phyloP scores from a whole-genome alignment of 2,797 vertebrate species.

The Coccyzus lansbergi region DNA sequence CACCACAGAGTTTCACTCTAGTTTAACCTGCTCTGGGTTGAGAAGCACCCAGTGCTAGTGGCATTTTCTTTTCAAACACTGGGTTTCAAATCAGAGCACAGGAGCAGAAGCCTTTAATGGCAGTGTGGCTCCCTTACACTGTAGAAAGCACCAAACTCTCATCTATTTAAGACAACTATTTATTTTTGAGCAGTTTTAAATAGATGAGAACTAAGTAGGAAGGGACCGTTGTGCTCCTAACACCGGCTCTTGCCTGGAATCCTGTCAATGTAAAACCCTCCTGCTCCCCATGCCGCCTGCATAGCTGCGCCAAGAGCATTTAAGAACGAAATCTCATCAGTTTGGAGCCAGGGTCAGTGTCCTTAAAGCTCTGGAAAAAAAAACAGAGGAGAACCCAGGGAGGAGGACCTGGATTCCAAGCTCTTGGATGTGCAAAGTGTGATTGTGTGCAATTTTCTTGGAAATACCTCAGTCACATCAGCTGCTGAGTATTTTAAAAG shows the following conservation, averaged over 20 bases:
- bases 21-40: not conserved
- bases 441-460: constrained; percentile 15
- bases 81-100: not conserved
- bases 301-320: not conserved
- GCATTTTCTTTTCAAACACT: not conserved
- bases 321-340: constrained; percentile 24
- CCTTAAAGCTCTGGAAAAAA: constrained; percentile 48
- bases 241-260: constrained; percentile 2
- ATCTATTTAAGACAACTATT: constrained; percentile 65
- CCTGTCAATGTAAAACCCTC: constrained; percentile 18
- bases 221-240: not conserved
- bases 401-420: constrained; percentile 23
- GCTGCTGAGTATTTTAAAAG: constrained; percentile 37
- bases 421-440: not conserved
- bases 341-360: constrained; percentile 36
- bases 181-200: constrained; percentile 68
- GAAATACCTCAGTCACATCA: not conserved
- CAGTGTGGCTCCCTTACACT: not conserved
- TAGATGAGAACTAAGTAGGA: constrained; percentile 46
- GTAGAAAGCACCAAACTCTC: constrained; percentile 5
- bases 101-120: not conserved
- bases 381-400: not conserved
- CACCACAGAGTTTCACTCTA: not conserved
- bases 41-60: not conserved
- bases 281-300: not conserved